Evolutionary conservation across 1,140 invertebrate species (phyloP).

Genomic region (Aricia agestis): DNA sequence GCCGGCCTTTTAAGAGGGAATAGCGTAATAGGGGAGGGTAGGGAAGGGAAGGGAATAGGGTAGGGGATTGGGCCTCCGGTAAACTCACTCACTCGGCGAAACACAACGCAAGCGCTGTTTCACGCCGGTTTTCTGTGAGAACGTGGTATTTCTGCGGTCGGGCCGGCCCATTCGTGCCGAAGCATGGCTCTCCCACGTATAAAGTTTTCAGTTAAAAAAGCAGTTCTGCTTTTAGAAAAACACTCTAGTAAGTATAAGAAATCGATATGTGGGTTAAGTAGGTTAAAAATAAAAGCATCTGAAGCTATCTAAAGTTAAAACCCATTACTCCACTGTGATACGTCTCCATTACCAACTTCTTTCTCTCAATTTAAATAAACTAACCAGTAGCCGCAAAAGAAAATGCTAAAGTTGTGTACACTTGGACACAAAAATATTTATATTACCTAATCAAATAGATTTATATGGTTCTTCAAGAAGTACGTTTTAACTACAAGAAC

Average conservation of each 20-base stretch:
- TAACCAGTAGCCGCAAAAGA: conserved; percentile 48
- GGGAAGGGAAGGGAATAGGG: no score
- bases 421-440: background rate
- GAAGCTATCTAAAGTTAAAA: background rate
- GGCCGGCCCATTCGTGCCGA: no score
- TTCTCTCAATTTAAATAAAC: conserved; percentile 39
- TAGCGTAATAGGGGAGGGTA: no score
- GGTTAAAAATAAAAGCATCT: background rate
- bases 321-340: conserved; percentile 3
- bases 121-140: no score
- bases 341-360: conserved; percentile 24
- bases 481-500: no score
- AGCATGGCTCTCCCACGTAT: no score
- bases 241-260: background rate
- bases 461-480: no score
- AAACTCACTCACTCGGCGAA: no score
- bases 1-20: no score
- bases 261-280: background rate
- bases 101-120: no score
- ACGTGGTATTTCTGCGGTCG: no score
- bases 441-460: background rate
- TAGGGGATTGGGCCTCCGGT: no score
- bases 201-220: background rate
- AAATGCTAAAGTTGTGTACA: conserved; percentile 8
- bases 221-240: background rate